Percentiles rank a stretch among this genome's conserved stretches.
phyloP scores from a whole-genome alignment of 1,140 invertebrate species.

The Pseudomyrmex pallidus region DNA sequence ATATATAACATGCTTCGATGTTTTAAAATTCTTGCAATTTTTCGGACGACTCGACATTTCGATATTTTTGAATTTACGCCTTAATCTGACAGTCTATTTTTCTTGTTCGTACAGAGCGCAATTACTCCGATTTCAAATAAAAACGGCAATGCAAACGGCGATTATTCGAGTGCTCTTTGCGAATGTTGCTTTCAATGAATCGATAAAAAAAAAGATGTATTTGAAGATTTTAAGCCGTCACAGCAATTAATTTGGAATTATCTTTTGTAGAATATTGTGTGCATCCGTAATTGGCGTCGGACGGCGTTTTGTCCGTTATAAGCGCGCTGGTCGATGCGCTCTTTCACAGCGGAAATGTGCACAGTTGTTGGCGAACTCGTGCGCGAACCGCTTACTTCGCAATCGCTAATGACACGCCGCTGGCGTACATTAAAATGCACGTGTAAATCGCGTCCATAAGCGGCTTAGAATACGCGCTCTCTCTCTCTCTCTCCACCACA shows the following conservation, averaged over 20 bases:
- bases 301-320: not conserved
- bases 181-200: not conserved
- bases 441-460: constrained; percentile 64
- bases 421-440: constrained; percentile 68
- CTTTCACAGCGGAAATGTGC: constrained; percentile 19
- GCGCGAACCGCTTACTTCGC: constrained; percentile 62
- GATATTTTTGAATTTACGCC: constrained; percentile 14
- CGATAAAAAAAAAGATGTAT: constrained; percentile 21
- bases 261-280: constrained; percentile 35
- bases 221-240: constrained; percentile 11
- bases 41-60: not conserved
- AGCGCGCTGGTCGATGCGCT: not conserved
- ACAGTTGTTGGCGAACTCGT: constrained; percentile 17
- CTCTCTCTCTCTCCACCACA: constrained; percentile 8
- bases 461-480: constrained; percentile 62
- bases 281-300: constrained; percentile 16
- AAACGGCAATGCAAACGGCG: not conserved
- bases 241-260: constrained; percentile 57
- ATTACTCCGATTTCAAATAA: not conserved
- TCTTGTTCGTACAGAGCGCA: not conserved
- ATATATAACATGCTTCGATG: too few species aligned
- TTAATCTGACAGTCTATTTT: not conserved
- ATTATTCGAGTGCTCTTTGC: constrained; percentile 18
- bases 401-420: constrained; percentile 69
- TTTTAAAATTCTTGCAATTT: too few species aligned